These are phyloP conservation scores for Protobothrops mucrosquamatus DNA, from an alignment of 2,113 vertebrate species.

Conservation along the genomic window DNA sequence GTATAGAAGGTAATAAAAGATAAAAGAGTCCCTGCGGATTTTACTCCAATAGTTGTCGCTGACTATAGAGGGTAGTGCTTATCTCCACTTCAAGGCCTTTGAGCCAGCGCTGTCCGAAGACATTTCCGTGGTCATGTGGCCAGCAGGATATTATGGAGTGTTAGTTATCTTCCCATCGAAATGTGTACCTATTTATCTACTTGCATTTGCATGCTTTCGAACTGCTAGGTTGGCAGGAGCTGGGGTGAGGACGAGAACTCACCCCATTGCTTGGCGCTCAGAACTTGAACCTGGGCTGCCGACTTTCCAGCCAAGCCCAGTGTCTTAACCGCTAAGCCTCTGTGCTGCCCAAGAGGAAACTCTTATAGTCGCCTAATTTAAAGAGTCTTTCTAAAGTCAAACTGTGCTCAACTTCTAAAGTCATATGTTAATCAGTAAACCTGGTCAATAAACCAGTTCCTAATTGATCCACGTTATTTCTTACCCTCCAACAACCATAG, in stretches of 20 bases:
- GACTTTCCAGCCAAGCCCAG: neutral
- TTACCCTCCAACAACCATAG: neutral
- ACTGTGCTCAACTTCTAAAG: neutral
- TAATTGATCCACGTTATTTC: neutral
- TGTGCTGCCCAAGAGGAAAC: neutral
- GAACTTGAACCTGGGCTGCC: neutral
- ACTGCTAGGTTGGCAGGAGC: neutral
- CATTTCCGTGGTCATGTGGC: neutral
- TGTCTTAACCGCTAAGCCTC: neutral
- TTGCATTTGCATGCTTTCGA: neutral
- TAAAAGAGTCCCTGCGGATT: neutral
- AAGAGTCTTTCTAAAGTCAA: neutral
- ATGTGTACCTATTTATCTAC: neutral
- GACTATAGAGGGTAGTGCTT: neutral
- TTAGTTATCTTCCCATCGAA: neutral
- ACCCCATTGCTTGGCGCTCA: neutral
- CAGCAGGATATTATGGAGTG: too few relatives aligned
- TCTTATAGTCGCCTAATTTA: neutral
- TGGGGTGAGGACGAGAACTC: neutral
- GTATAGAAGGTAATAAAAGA: neutral
- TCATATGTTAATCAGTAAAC: neutral
- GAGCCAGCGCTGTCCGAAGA: neutral
- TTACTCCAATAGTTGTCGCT: neutral
- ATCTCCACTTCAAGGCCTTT: neutral
- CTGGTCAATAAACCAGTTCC: neutral